Conservation (phyloP, 1,140 invertebrate genomes). For the Drosophila trapezifrons region DNA sequence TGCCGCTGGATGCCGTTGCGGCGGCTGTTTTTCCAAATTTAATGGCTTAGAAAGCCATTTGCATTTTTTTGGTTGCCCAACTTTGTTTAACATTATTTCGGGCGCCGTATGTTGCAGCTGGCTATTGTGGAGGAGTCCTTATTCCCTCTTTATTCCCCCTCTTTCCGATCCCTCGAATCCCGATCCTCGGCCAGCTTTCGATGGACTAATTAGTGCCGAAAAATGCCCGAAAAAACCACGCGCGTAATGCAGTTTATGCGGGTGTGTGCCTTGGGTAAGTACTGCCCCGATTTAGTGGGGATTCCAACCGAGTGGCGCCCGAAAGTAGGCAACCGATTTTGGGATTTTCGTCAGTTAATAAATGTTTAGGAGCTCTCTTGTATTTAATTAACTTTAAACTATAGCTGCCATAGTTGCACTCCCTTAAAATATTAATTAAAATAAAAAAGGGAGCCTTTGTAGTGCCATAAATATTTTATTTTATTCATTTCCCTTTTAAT, state of each 20-base stretch:
- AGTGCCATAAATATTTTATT: too few species aligned
- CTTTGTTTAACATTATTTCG: conserved; percentile 74
- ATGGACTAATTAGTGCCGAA: conserved; percentile 36
- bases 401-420: too few species aligned
- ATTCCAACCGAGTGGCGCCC: conserved; percentile 1
- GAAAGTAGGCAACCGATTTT: conserved; percentile 41
- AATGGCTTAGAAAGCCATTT: conserved; percentile 84
- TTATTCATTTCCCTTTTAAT: background rate
- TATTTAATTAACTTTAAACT: background rate
- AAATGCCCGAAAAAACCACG: background rate
- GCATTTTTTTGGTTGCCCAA: conserved; percentile 72
- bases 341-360: background rate
- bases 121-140: conserved; percentile 34
- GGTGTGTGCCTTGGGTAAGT: conserved; percentile 15
- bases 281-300: conserved; percentile 12
- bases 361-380: background rate
- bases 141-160: conserved; percentile 1
- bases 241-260: conserved; percentile 28
- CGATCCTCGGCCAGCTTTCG: background rate
- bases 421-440: too few species aligned
- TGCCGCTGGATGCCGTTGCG: conserved; percentile 38
- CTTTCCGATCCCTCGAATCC: background rate
- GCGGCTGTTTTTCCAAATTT: conserved; percentile 80
- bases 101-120: conserved; percentile 65
- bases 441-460: too few species aligned